Conservation (phyloP, 2,888 invertebrate genomes). For the Cylindroiulus punctatus region DNA sequence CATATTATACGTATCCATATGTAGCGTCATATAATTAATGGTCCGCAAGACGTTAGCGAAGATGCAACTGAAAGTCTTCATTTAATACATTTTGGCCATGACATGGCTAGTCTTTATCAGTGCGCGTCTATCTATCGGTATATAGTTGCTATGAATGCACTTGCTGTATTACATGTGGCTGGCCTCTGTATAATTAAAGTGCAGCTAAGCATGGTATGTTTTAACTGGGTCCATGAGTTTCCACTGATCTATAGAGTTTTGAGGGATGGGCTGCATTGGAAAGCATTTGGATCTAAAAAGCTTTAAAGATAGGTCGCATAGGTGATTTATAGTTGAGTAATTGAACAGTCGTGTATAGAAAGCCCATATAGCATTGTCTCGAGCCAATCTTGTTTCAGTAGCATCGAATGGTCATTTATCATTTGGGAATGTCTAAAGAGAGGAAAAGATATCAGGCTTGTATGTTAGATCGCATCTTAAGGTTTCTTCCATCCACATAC, state of each 20-base stretch:
- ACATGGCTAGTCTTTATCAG: neutral
- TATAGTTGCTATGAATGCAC: neutral
- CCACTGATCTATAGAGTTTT: slow-evolving; percentile 31
- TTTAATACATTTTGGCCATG: neutral
- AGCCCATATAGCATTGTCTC: slow-evolving; percentile 43
- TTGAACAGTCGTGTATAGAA: slow-evolving; percentile 39
- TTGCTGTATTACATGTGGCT: neutral
- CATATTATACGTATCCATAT: neutral
- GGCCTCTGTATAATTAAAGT: slow-evolving; percentile 28
- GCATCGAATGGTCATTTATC: slow-evolving; percentile 47
- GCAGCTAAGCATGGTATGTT: slow-evolving; percentile 43
- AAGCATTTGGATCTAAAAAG: slow-evolving; percentile 43
- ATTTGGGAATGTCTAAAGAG: slow-evolving; percentile 37
- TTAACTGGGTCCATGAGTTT: slow-evolving; percentile 19
- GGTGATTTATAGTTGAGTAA: slow-evolving; percentile 45
- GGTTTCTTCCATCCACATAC: neutral
- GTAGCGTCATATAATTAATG: neutral
- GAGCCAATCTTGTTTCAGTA: slow-evolving; percentile 35
- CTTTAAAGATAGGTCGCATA: slow-evolving; percentile 39
- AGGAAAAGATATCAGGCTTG: slow-evolving; percentile 27
- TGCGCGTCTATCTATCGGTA: neutral
- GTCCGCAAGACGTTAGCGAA: neutral
- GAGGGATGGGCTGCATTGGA: slow-evolving; percentile 25
- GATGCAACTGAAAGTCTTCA: neutral
- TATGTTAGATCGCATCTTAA: slow-evolving; percentile 13